Conservation (phyloP, 2,888 invertebrate genomes). For the Synanthedon myopaeformis region DNA sequence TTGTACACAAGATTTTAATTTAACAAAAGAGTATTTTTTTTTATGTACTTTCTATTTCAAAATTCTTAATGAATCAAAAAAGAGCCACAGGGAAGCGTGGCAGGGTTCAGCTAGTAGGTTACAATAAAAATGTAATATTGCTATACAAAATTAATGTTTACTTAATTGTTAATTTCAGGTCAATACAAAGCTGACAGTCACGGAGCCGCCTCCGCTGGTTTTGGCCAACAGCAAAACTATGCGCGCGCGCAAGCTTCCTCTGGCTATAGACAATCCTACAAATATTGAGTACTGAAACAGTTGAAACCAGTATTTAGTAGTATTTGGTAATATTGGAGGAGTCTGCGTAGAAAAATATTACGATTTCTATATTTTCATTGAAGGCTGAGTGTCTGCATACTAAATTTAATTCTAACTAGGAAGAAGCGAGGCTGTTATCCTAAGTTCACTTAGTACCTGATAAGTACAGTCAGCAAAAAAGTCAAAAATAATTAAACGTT, state of each 20-base stretch:
- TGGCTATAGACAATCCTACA: constrained; percentile 52
- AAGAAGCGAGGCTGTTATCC: no score
- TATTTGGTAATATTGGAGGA: constrained; percentile 2
- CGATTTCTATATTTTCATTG: neutral
- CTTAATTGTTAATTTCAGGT: constrained; percentile 31
- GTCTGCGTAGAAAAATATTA: neutral
- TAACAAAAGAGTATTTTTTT: no score
- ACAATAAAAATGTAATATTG: no score
- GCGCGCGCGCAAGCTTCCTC: constrained; percentile 41
- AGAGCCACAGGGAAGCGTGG: no score
- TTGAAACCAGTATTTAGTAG: neutral
- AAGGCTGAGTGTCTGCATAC: neutral
- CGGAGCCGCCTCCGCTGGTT: constrained; percentile 25
- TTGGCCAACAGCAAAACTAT: constrained; percentile 29
- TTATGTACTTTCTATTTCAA: no score
- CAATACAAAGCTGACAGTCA: constrained; percentile 61
- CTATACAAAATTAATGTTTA: neutral
- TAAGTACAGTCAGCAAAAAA: constrained; percentile 3
- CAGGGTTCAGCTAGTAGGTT: no score
- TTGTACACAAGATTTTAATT: no score
- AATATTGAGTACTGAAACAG: constrained; percentile 32
- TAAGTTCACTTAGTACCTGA: constrained; percentile 5
- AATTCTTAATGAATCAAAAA: no score
- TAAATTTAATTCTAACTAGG: no score
- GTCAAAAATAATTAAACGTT: neutral